phyloP scores from a whole-genome alignment of 2,888 invertebrate genomes.

The Tortrix viridana region DNA sequence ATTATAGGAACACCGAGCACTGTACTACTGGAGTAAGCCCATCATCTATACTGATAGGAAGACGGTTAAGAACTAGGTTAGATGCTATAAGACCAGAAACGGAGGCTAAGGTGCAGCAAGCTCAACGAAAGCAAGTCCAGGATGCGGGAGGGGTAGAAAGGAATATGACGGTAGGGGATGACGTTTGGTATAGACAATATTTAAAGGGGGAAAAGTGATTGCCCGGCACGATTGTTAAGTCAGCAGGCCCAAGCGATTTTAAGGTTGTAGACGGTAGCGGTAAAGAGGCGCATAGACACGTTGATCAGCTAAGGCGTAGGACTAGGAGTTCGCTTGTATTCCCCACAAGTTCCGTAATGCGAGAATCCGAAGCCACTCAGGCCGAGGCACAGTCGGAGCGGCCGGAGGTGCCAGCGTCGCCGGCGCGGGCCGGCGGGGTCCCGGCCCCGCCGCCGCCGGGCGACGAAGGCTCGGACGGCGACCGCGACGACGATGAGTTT shows the following conservation, averaged over 20 bases:
- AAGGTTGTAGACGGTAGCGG: neutral
- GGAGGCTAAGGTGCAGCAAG: neutral
- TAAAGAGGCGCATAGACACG: neutral
- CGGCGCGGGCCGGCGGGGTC: no score
- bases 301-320: constrained; percentile 9
- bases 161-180: neutral
- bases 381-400: neutral
- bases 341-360: neutral
- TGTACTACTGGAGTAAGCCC: neutral
- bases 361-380: neutral
- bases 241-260: neutral
- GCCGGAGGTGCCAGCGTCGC: neutral
- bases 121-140: neutral
- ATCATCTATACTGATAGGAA: neutral
- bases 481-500: no score
- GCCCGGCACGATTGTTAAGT: neutral
- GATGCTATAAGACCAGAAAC: neutral
- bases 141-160: neutral
- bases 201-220: no score
- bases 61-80: neutral
- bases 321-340: neutral
- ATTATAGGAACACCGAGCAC: constrained; percentile 2
- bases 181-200: constrained; percentile 8
- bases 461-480: no score
- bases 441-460: no score